Conservation (phyloP, 2,797 vertebrate genomes). For the Zalophus californianus region DNA sequence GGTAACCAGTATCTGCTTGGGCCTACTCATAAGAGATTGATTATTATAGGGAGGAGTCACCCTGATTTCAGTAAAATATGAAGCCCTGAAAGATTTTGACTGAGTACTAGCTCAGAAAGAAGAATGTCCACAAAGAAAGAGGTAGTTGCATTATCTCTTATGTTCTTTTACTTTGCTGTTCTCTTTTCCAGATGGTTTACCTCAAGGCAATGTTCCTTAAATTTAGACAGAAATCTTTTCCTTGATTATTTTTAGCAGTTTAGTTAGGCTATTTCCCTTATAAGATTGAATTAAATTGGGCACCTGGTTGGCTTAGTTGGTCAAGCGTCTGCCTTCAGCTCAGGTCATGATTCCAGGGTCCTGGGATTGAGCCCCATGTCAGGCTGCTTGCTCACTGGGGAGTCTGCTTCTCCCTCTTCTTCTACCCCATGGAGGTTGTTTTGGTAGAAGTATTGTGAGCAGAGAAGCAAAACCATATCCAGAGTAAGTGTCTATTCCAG, state of each 20-base stretch:
- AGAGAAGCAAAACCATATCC: not conserved
- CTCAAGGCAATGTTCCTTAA: not conserved
- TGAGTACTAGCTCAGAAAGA: not conserved
- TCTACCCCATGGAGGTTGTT: not conserved
- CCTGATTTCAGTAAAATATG: not conserved
- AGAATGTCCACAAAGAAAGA: not conserved
- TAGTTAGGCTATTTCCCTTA: not conserved
- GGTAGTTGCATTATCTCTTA: not conserved
- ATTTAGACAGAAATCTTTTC: not conserved
- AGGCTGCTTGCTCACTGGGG: no score
- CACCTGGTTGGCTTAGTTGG: no score
- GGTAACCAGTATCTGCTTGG: not conserved
- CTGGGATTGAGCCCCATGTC: no score
- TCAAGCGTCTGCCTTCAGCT: no score
- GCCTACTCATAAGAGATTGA: not conserved
- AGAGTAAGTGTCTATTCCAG: not conserved
- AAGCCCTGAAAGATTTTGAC: not conserved
- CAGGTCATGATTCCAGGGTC: no score
- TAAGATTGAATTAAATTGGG: not conserved
- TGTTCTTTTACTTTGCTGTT: not conserved
- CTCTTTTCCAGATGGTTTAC: not conserved
- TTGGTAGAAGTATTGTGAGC: not conserved
- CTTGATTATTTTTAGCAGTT: not conserved
- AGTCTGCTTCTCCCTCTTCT: not conserved
- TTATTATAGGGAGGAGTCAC: not conserved